Conservation (phyloP, 1,140 invertebrate genomes). For the Ectropis grisescens region DNA sequence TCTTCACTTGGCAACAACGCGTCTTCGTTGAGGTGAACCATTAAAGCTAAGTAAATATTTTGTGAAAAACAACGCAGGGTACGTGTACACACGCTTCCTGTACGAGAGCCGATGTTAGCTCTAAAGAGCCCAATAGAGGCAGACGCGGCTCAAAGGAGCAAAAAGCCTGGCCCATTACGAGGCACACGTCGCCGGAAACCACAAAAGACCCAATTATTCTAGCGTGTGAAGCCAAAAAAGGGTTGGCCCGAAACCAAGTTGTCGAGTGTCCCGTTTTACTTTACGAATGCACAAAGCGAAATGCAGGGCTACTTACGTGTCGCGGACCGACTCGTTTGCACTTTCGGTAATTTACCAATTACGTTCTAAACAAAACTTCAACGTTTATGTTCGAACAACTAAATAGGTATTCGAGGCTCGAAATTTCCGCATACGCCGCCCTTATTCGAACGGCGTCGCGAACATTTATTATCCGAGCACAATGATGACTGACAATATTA, state of each 20-base stretch:
- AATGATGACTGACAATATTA: constrained; percentile 16
- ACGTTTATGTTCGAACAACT: too few species aligned
- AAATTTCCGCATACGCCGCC: too few species aligned
- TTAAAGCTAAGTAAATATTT: too few species aligned
- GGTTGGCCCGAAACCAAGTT: constrained; percentile 32
- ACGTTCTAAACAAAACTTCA: too few species aligned
- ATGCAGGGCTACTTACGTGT: too few species aligned
- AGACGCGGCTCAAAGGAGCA: constrained; percentile 25
- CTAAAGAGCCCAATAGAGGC: constrained; percentile 16
- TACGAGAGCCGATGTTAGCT: constrained; percentile 10
- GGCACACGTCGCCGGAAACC: constrained; percentile 34
- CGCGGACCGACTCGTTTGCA: too few species aligned
- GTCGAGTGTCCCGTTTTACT: constrained; percentile 16
- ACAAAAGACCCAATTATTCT: constrained; percentile 48
- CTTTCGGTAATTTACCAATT: too few species aligned
- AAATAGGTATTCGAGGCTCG: too few species aligned
- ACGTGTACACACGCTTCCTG: background rate
- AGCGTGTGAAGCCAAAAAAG: constrained; percentile 35
- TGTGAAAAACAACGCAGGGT: too few species aligned
- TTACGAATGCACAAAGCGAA: constrained; percentile 10
- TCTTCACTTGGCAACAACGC: too few species aligned
- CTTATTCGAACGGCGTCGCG: background rate
- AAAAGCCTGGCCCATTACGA: constrained; percentile 34
- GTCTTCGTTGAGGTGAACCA: too few species aligned
- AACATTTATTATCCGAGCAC: constrained; percentile 9